phyloP scores from a whole-genome alignment of 2,113 vertebrate genomes.

The Nyctibius bracteatus region DNA sequence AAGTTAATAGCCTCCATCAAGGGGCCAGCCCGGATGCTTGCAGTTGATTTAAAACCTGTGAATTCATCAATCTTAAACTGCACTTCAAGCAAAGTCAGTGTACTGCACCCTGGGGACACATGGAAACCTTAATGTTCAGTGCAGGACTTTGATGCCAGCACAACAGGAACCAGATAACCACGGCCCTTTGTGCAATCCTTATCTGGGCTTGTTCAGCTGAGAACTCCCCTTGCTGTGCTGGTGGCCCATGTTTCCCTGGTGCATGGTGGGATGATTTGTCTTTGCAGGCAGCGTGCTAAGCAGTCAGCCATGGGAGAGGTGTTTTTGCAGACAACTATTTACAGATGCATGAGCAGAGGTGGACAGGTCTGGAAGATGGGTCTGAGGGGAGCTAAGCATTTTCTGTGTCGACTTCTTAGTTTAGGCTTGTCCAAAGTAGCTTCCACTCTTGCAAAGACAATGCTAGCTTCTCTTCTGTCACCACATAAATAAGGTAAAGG shows the following conservation, averaged over 20 bases:
- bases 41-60: slow-evolving; percentile 58
- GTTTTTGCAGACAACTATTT: background rate
- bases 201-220: slow-evolving; percentile 10
- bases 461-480: background rate
- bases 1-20: slow-evolving; percentile 55
- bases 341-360: background rate
- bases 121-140: background rate
- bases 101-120: background rate
- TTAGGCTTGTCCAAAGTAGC: background rate
- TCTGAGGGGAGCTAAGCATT: background rate
- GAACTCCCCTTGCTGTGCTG: background rate
- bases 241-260: background rate
- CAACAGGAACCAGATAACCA: background rate
- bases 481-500: background rate
- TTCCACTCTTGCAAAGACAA: background rate
- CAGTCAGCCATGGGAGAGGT: background rate
- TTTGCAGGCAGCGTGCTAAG: background rate
- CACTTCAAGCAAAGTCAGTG: slow-evolving; percentile 29
- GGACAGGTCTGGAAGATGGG: background rate
- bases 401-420: background rate
- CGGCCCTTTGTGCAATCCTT: background rate
- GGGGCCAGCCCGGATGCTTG: slow-evolving; percentile 28
- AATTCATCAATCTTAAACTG: slow-evolving; percentile 57
- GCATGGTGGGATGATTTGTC: background rate
- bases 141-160: background rate